Evolutionary conservation across 2,888 invertebrate genomes (phyloP).

Genomic region (Nezara viridula): DNA sequence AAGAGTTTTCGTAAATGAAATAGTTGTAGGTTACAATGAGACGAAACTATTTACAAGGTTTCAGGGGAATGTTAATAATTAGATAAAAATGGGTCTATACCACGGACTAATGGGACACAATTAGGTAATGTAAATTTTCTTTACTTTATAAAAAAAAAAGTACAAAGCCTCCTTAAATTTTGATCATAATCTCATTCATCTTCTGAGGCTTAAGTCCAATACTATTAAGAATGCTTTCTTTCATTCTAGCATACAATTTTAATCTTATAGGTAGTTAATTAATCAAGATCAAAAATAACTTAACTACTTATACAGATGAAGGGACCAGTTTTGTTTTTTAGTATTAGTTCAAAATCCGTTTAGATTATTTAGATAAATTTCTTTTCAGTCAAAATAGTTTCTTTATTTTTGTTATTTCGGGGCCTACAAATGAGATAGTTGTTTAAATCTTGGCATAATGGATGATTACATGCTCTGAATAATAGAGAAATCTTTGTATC

Average conservation of each 20-base stretch:
- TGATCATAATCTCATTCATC: background rate
- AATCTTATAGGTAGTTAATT: background rate
- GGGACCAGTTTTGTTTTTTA: background rate
- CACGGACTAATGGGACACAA: too few relatives aligned
- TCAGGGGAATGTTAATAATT: too few relatives aligned
- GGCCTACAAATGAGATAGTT: background rate
- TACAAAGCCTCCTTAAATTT: background rate
- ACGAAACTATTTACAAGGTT: too few relatives aligned
- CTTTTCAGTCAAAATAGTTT: too few relatives aligned
- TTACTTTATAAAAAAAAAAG: too few relatives aligned
- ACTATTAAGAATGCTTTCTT: background rate
- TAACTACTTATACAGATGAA: background rate
- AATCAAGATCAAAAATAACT: background rate
- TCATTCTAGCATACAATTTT: too few relatives aligned
- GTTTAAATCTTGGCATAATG: background rate
- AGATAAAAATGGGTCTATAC: too few relatives aligned
- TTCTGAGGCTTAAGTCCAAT: background rate
- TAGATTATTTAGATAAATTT: background rate
- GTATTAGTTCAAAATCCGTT: background rate
- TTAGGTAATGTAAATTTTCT: too few relatives aligned
- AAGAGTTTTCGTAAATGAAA: too few relatives aligned
- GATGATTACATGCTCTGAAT: conserved; percentile 20
- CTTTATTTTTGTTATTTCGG: too few relatives aligned
- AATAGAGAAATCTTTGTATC: background rate
- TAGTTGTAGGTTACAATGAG: too few relatives aligned